Base-by-base conservation (phyloP, 2,888 invertebrate genomes). In the Plebejus melissa region DNA sequence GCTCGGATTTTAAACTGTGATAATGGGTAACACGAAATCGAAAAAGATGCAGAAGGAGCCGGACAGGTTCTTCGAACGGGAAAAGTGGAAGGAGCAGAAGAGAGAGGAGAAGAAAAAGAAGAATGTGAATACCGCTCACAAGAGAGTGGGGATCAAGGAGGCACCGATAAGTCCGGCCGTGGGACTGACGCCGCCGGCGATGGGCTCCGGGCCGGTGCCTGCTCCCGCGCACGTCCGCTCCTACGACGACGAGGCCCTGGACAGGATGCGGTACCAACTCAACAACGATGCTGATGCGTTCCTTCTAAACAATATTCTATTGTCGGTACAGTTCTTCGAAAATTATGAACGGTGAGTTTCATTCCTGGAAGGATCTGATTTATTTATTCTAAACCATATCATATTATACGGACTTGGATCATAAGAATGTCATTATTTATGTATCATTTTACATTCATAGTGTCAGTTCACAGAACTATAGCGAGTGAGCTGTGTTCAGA, bases 281-380 rank as follows among this genome's bases (percentile, higher is more conserved):
- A 88, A 93, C 70, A 91, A 93, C 6, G 94, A 96, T 80, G 94
- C 96, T 6, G 95, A 96, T 82, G 93, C 94, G 4, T 97, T 97
- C 85, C 89, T 97, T 11, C 87, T 97, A 13, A 97, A 97, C 84
- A 96, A 97, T 85, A 94, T 97, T 76, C 91, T 97, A 76, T 94
- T 97, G 85, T 95, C 95, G 16, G 93, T 96, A 36, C 96, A 97
- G 88, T 97, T 97, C 89, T 97, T 97, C 82, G 95, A 96, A 79
- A 96, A 97, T 86, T 97, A 95, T 83, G 96, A 97, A 85, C 94
- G 95, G 97, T 97, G 87, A 94, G 94, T 58, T 22, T 22, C 22
- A 32, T 41, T 46, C 32, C 75, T n/a, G 22, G 38, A 36, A 6
- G 60, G 1, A 54, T 72, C 69, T 50, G 46, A 50, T 74, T 57